Evolutionary conservation across 2,113 vertebrate species (phyloP), one percentile per base, ranked within the genome.

Genomic region (Propithecus coquereli): DNA sequence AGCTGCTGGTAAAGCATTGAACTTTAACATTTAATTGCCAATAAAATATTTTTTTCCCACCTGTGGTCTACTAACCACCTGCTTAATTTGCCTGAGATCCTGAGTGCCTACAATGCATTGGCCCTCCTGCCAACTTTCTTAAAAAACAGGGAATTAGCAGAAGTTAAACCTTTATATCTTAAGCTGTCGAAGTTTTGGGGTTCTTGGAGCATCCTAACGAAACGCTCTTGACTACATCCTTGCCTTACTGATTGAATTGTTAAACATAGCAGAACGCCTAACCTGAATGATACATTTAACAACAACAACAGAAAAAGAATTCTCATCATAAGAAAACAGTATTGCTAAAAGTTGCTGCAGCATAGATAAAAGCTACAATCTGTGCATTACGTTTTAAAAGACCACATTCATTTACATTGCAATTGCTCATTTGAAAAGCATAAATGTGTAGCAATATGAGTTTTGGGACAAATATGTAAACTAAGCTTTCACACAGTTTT

Each of bases 381-480:
- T 76, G 63, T 37, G 34, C 34, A 45, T 76, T 63, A 54, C 80
- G 18, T 23, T 87, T 71, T 76, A 11, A 50, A 79, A 83, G 47
- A 63, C 37, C 50, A 47, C 18, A 50, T 45, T 83, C 59, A n/a
- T 89, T 93, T 90, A 86, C 82, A 94, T 22, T 11, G 52, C 43
- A 61, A 50, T 87, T 88, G 40, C 73, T 92, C 59, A 71, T 87
- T 94, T 90, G n/a, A 70, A 94, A 91, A 96, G 54, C 82, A 95
- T 45, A 70, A 77, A 63, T 30, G n/a, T n/a, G 18, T 81, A 91
- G n/a, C 80, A 77, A n/a, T 47, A 25, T 65, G 65, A 90, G n/a
- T 95, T 95, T 94, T 0, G 43, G 37, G 54, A 95, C 85, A 93
- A 92, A 96, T 66, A 68, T n/a, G 71, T 95, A 93, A 97, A 94